Evolutionary conservation across 2,888 invertebrate species (phyloP).

Genomic region (Mesorhabditis spiculigera): DNA sequence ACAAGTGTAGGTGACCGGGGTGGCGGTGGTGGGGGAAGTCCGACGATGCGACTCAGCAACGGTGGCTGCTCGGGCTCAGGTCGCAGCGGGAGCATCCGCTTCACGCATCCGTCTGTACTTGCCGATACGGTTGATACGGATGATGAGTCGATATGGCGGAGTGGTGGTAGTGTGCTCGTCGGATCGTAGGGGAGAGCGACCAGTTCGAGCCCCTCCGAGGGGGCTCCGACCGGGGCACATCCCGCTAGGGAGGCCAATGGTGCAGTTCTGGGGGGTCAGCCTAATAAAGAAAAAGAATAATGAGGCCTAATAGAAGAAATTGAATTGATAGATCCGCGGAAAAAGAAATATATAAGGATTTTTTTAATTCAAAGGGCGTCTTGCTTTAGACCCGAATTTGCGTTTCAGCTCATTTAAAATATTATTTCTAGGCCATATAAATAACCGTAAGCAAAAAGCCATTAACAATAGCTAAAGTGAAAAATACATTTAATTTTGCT

Average conservation of each 20-base stretch:
- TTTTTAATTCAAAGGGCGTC: too few species aligned
- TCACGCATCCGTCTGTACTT: conserved; percentile 38
- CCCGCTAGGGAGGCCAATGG: neutral
- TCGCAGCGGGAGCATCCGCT: conserved; percentile 19
- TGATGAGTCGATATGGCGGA: conserved; percentile 1
- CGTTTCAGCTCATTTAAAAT: too few species aligned
- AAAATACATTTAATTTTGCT: too few species aligned
- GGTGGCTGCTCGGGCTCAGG: conserved; percentile 40
- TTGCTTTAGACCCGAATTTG: too few species aligned
- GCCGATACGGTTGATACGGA: conserved; percentile 10
- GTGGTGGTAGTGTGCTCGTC: conserved; percentile 2
- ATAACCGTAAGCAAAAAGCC: too few species aligned
- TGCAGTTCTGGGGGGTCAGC: neutral
- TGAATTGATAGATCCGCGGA: too few species aligned
- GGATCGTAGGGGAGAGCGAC: neutral
- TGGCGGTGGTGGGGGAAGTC: conserved; percentile 36
- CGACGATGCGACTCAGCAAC: conserved; percentile 40
- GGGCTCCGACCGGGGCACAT: neutral
- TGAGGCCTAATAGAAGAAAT: too few species aligned
- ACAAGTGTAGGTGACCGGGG: conserved; percentile 34
- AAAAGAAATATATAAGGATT: too few species aligned
- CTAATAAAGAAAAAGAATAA: too few species aligned
- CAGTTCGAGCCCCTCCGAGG: neutral
- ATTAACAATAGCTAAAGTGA: too few species aligned
- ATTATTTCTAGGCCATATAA: too few species aligned